Conservation (phyloP, 2,888 invertebrate genomes). For the Choristoneura rosaceana region DNA sequence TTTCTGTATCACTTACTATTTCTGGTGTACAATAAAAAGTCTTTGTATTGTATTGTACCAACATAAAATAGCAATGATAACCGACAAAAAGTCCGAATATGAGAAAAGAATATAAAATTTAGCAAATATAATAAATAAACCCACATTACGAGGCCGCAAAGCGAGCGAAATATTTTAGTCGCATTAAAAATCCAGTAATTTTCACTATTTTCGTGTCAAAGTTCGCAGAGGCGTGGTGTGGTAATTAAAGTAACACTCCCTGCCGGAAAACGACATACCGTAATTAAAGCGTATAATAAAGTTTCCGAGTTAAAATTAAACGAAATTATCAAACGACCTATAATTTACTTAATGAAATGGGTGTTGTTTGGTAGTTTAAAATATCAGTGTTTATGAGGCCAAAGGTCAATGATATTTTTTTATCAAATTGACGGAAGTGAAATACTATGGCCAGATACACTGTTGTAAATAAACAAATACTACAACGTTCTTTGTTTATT, state of each 20-base stretch:
- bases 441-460: background rate
- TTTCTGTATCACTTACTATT: no score
- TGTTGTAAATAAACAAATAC: background rate
- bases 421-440: conserved; percentile 8
- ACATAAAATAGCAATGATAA: no score
- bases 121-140: no score
- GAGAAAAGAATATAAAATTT: no score
- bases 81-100: no score
- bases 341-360: conserved; percentile 2
- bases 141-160: background rate
- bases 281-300: conserved; percentile 29
- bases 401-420: conserved; percentile 15
- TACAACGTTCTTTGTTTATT: background rate
- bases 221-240: conserved; percentile 32
- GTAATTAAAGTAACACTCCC: conserved; percentile 38
- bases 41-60: no score
- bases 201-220: conserved; percentile 17
- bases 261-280: conserved; percentile 21
- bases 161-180: background rate
- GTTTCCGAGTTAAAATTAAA: conserved; percentile 23
- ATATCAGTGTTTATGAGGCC: conserved; percentile 10
- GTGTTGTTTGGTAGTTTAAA: conserved; percentile 2
- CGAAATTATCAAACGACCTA: conserved; percentile 7
- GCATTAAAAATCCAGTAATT: conserved; percentile 26
- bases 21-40: no score